Base-by-base conservation (phyloP, 1,140 invertebrate genomes). In the Sesamia nonagrioides region DNA sequence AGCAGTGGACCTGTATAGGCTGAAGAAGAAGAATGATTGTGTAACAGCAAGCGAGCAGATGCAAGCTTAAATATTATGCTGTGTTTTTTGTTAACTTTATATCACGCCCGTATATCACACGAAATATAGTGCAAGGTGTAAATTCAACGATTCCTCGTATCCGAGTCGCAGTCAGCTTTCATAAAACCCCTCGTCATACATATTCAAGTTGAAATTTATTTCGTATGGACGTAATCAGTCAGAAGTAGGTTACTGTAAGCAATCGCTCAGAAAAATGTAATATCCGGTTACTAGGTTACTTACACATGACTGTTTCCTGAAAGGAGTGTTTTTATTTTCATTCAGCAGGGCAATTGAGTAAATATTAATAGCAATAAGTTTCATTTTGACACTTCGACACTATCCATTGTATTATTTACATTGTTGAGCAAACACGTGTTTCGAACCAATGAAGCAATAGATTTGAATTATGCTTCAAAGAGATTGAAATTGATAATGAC, bases 111-210 rank as follows among this genome's bases (percentile, higher is more conserved):
- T 61, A 40, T 61, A 6, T 61, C 60, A 17, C 60, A 40, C 7
- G 40, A 40, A 37, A 61, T 37, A 40, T 27, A 40, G 6, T 8
- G 13, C 15, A 61, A 61, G 60, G 60, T 61, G 60, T 61, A 40
- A 61, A 61, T 61, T 15, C 60, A 15, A 9, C 60, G 60, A 61
- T 37, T 61, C 33, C 15, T 6, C n/a, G 18, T 11, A 56, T 5
- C 13, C 27, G 27, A 27, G 5, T 37, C 60, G n/a, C 27, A 27
- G 27, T 27, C 3, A 61, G 35, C 60, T 37, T 61, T 18, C 33
- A 40, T 35, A 35, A 61, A 37, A 61, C 35, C 8, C 35, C 8
- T 56, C 33, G n/a, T 61, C 60, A 61, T 37, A 61, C 60, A 61
- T 37, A 61, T 61, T 61, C n/a, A 1, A 17, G 33, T 7, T 17